Evolutionary conservation across 2,888 invertebrate species (phyloP).

Genomic region (Conus canariensis): DNA sequence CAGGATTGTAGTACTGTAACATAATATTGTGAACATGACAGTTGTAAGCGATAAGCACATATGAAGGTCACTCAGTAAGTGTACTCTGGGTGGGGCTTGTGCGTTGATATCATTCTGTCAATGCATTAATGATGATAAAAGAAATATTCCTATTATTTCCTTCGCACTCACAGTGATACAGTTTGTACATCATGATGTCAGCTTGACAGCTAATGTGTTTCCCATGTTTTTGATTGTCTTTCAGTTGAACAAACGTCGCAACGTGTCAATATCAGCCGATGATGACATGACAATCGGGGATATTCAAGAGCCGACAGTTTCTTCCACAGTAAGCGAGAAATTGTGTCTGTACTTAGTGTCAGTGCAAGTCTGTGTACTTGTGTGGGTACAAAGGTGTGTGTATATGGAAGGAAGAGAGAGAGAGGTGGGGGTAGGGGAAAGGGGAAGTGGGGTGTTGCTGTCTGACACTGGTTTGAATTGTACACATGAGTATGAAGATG

Average conservation of each 20-base stretch:
- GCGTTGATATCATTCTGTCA: no score
- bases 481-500: not conserved
- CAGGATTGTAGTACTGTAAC: no score
- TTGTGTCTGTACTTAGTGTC: not conserved
- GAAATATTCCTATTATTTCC: no score
- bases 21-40: no score
- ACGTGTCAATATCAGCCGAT: conserved; percentile 83
- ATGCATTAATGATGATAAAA: no score
- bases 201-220: not conserved
- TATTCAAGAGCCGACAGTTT: conserved; percentile 76
- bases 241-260: conserved; percentile 90
- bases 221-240: conserved; percentile 36
- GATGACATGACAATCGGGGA: conserved; percentile 76
- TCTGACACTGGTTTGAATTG: no score
- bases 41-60: no score
- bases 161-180: no score
- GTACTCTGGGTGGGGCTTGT: no score
- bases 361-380: conserved; percentile 21
- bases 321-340: conserved; percentile 59
- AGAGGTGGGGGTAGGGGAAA: no score
- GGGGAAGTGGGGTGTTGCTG: no score
- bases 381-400: not conserved
- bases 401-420: not conserved
- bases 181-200: not conserved
- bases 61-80: no score